Base-by-base conservation (phyloP, 1,140 invertebrate genomes). In the Drosophila littoralis region DNA sequence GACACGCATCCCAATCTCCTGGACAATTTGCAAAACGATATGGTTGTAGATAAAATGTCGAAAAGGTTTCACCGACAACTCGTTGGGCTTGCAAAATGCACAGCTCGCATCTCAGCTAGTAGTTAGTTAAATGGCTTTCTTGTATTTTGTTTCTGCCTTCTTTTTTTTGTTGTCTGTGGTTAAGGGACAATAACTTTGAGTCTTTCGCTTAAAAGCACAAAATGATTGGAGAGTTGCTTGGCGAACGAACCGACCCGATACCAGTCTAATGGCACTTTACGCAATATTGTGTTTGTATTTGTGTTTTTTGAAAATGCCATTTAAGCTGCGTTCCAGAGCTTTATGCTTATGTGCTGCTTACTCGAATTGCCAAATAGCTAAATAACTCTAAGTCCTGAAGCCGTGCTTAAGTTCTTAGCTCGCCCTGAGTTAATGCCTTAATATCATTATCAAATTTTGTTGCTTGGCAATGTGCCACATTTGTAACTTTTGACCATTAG, bases 401-500 rank as follows among this genome's bases (percentile, higher is more conserved):
- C 63, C 57, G 33, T 69, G 64, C 67, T 66, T 79, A 73, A 67
- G 67, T 51, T 46, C 75, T 78, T 72, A 58, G 59, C 70, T 58
- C 66, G 75, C 55, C 71, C 46, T 79, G 64, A 83, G 63, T 83
- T 88, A 88, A 88, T 86, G 83, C 79, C 17, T 65, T 82, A 83
- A 88, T 79, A 79, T 88, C 79, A 85, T 85, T 85, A 85, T 88
- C 71, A 79, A 88, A 76, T 82, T 86, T 17, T 59, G 55, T 51
- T 55, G 46, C 43, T 42, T 69, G 57, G 32, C 77, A 46, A 48
- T 81, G 52, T 64, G 65, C 33, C 61, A 68, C 65, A 80, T 83
- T 79, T 80, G 79, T 76, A 79, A 79, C 75, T 86, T 86, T 76
- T 82, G 83, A 82, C 79, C 83, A 86, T 88, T 79, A 83, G 79